Conservation (phyloP, 2,797 vertebrate species). For the Alosa sapidissima region DNA sequence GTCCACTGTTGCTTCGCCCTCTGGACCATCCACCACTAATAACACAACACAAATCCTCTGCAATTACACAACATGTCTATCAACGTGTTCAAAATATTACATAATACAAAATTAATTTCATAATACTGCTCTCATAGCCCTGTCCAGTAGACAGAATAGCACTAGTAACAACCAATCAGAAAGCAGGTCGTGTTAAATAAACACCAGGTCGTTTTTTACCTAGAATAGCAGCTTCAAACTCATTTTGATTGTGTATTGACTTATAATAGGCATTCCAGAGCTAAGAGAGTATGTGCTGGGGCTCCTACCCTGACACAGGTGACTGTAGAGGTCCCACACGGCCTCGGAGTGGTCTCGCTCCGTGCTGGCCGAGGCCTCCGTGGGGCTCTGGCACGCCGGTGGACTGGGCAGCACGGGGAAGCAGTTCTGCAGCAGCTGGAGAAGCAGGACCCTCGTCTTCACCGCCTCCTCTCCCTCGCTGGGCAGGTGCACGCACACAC, state of each 20-base stretch:
- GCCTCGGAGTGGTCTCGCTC: conserved; percentile 65
- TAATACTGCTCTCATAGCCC: no score
- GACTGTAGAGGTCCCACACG: conserved; percentile 84
- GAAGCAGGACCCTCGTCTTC: conserved; percentile 83
- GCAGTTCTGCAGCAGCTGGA: conserved; percentile 94
- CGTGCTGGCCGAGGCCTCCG: conserved; percentile 58
- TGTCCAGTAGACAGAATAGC: no score
- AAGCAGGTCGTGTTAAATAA: no score
- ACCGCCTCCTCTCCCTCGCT: conserved; percentile 84
- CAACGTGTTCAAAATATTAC: background rate
- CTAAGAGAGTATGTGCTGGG: conserved; percentile 64
- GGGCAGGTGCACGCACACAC: conserved; percentile 29
- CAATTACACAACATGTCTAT: background rate
- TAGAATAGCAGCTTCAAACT: no score
- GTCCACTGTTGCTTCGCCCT: conserved; percentile 72
- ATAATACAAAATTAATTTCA: background rate
- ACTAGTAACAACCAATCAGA: no score
- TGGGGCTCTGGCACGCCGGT: conserved; percentile 56
- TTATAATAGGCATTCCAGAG: no score
- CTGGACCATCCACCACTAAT: conserved; percentile 84
- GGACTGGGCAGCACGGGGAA: conserved; percentile 82
- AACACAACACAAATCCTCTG: background rate
- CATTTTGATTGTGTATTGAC: no score
- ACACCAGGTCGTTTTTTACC: no score
- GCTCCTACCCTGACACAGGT: conserved; percentile 80